Percentiles rank a stretch among this genome's conserved stretches.
Evolutionary conservation across 2,113 vertebrate species (phyloP).

Genomic region (Epinephelus lanceolatus): DNA sequence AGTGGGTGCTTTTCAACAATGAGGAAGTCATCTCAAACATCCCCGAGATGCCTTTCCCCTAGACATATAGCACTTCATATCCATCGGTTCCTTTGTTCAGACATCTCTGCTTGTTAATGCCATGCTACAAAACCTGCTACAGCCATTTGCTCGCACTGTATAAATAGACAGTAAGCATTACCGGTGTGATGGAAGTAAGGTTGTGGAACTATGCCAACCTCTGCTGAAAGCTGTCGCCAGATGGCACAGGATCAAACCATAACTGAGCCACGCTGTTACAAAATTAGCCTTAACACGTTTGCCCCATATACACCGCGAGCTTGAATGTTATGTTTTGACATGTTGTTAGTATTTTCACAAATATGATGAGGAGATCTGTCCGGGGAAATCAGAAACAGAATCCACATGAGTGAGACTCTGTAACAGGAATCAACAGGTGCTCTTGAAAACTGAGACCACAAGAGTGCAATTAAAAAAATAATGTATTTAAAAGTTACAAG

Average conservation of each 20-base stretch:
- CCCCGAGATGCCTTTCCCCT: slow-evolving; percentile 38
- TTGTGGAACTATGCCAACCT: slow-evolving; percentile 79
- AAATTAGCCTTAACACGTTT: slow-evolving; percentile 61
- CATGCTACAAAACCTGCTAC: slow-evolving; percentile 71
- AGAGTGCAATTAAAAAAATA: background rate
- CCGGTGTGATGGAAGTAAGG: slow-evolving; percentile 78
- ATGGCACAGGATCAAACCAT: slow-evolving; percentile 76
- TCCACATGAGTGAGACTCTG: background rate
- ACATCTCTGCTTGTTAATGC: slow-evolving; percentile 79
- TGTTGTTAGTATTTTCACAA: slow-evolving; percentile 38
- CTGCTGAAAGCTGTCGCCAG: slow-evolving; percentile 74
- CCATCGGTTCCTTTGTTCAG: slow-evolving; percentile 75
- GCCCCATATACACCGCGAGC: background rate
- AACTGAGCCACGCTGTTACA: slow-evolving; percentile 58
- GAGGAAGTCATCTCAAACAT: slow-evolving; percentile 78
- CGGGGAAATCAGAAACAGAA: background rate
- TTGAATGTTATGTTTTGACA: slow-evolving; percentile 48
- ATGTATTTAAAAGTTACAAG: background rate
- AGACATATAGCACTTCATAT: slow-evolving; percentile 58
- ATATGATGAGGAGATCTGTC: slow-evolving; percentile 9
- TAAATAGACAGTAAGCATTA: slow-evolving; percentile 84
- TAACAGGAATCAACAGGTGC: slow-evolving; percentile 34
- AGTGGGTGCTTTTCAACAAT: slow-evolving; percentile 67
- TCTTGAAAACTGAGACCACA: slow-evolving; percentile 18
- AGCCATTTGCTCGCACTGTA: slow-evolving; percentile 83